phyloP scores from a whole-genome alignment of 23 tunicate genomes.

The Botrylloides violaceus region DNA sequence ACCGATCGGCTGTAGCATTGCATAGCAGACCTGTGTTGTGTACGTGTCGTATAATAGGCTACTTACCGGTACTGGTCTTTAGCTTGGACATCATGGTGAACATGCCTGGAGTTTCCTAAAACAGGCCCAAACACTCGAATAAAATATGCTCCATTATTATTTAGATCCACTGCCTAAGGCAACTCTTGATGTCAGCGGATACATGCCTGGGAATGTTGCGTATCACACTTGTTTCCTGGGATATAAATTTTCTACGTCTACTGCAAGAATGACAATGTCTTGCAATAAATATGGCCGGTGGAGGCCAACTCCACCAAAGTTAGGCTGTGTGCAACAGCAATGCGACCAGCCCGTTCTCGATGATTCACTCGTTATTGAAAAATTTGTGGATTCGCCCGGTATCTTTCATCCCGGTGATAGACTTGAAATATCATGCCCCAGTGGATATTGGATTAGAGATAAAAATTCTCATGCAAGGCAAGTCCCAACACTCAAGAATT shows the following conservation, averaged over 20 bases:
- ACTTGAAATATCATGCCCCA: neutral
- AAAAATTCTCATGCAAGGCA: no score
- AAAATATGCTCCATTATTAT: no score
- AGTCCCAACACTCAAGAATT: no score
- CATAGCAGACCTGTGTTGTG: no score
- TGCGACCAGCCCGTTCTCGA: slow-evolving; percentile 3
- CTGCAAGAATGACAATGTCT: neutral
- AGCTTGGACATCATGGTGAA: no score
- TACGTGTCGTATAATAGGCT: no score
- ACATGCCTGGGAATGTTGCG: neutral
- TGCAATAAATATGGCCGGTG: neutral
- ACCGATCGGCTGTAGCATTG: no score
- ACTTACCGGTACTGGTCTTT: no score
- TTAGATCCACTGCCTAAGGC: neutral
- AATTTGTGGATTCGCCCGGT: neutral
- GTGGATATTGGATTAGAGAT: slow-evolving; percentile 8
- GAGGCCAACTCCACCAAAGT: neutral
- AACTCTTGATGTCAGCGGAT: neutral
- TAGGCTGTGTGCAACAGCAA: neutral
- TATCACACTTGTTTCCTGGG: neutral
- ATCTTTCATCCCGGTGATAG: neutral
- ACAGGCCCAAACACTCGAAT: no score
- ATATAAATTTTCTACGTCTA: neutral
- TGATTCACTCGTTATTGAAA: neutral
- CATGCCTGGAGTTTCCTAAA: no score